These are phyloP conservation scores for Conger conger DNA, from an alignment of 2,113 vertebrate genomes.

Conservation along the genomic window DNA sequence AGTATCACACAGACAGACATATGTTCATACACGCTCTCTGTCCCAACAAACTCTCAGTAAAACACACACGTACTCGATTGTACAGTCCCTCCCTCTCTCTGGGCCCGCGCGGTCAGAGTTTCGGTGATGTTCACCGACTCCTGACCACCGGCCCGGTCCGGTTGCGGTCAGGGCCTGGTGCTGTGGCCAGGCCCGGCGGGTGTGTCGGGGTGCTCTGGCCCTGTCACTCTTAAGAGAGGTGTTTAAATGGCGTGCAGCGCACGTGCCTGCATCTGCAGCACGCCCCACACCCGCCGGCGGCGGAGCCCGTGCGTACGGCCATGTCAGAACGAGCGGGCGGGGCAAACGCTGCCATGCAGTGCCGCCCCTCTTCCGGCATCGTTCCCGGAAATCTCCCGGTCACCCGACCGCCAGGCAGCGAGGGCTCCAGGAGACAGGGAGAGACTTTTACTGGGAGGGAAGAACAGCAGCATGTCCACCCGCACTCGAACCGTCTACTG, in stretches of 20 bases:
- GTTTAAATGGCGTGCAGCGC: conserved; percentile 65
- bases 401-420: conserved; percentile 17
- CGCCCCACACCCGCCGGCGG: conserved; percentile 47
- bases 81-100: conserved; percentile 2
- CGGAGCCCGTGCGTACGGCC: conserved; percentile 45
- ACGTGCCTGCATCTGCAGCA: conserved; percentile 66
- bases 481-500: not conserved
- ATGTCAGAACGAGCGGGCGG: conserved; percentile 49
- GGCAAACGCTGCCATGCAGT: conserved; percentile 75
- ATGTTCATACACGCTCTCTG: not conserved
- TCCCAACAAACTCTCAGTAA: conserved; percentile 14
- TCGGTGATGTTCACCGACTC: not conserved
- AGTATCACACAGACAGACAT: not conserved
- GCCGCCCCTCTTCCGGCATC: conserved; percentile 52
- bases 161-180: conserved; percentile 22
- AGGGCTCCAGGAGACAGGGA: not conserved
- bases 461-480: not conserved
- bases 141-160: conserved; percentile 15
- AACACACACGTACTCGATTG: conserved; percentile 3
- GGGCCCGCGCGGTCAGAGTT: not conserved
- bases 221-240: conserved; percentile 73
- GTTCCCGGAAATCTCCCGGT: conserved; percentile 43
- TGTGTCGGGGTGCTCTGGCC: conserved; percentile 60
- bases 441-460: not conserved
- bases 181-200: too few relatives aligned